Percentiles rank a stretch among this genome's conserved stretches.
Conservation (phyloP, 2,797 vertebrate genomes). For the Anableps anableps region DNA sequence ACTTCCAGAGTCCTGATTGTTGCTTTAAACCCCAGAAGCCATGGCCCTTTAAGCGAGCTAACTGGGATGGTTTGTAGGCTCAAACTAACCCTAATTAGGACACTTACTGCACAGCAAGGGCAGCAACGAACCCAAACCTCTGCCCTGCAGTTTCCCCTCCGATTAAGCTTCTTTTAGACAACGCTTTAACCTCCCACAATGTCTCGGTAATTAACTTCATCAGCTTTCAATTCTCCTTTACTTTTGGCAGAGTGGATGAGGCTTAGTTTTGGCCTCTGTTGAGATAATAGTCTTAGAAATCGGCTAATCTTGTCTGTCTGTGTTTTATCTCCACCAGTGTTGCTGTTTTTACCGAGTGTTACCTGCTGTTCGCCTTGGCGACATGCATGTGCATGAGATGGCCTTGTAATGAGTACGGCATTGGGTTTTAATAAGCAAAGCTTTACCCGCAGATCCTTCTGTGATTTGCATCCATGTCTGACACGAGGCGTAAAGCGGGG, state of each 20-base stretch:
- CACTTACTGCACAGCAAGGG: constrained; percentile 69
- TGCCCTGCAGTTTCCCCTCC: constrained; percentile 55
- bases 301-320: constrained; percentile 65
- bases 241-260: constrained; percentile 61
- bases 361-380: constrained; percentile 72
- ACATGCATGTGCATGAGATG: constrained; percentile 54
- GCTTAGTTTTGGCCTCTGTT: constrained; percentile 60
- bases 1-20: constrained; percentile 67
- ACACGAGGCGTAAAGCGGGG: constrained; percentile 73
- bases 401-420: constrained; percentile 68
- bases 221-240: constrained; percentile 63
- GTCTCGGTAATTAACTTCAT: constrained; percentile 66
- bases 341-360: constrained; percentile 56
- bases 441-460: constrained; percentile 76
- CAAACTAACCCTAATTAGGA: constrained; percentile 74
- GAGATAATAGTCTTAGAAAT: constrained; percentile 64
- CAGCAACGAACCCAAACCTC: constrained; percentile 62
- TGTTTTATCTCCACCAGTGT: constrained; percentile 57
- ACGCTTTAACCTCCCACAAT: constrained; percentile 66
- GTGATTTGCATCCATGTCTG: constrained; percentile 79
- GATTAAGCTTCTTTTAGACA: constrained; percentile 64
- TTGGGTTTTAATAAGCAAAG: constrained; percentile 78
- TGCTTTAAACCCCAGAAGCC: constrained; percentile 67
- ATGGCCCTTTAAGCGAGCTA: constrained; percentile 72
- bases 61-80: constrained; percentile 70